Base-by-base conservation (phyloP, 2,888 invertebrate species). In the Urechis unicinctus region DNA sequence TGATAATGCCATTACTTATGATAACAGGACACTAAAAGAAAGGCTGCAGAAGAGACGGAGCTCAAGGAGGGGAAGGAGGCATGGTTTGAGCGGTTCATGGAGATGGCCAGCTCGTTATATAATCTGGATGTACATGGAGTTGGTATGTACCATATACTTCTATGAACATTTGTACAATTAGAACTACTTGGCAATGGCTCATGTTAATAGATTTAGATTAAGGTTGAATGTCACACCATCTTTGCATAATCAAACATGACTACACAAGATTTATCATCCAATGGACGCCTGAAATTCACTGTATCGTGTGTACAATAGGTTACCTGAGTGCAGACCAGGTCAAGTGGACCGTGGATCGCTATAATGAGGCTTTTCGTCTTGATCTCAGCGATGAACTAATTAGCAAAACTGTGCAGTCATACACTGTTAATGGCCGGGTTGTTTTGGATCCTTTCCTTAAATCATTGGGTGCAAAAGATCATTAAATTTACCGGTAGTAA, bases 51-150 rank as follows among this genome's bases (percentile, higher is more conserved):
- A 30, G 48, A 41, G 24, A 31, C 53, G 42, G 24, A 30, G 28
- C 13, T 28, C 2, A 25, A n/a, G 4, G 25, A 2, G 24, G 28
- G 13, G 13, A 31, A 30, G 13, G 60, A 58, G 57, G 66, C 70
- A 2, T 74, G 74, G 74, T 68, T 72, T 56, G 68, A 72, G n/a
- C 67, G 70, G 25, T 74, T 69, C 60, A 63, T 72, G 60, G 65
- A 67, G 56, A 59, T 74, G 58, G 74, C 73, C 21, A 63, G 70
- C 57, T 70, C 69, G 47, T 58, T 74, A 47, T 74, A 74, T 61
- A 63, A 62, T 53, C 66, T 67, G 54, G 73, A 73, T 56, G 59
- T 63, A 9, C 59, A 64, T 49, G 66, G 61, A 55, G 62, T 60
- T 60, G 71, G 74, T 73, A 63, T 52, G 63, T 50, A 47, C 22